Evolutionary conservation across 2,888 invertebrate species (phyloP).

Genomic region (Rhopalosiphum nymphaeae): DNA sequence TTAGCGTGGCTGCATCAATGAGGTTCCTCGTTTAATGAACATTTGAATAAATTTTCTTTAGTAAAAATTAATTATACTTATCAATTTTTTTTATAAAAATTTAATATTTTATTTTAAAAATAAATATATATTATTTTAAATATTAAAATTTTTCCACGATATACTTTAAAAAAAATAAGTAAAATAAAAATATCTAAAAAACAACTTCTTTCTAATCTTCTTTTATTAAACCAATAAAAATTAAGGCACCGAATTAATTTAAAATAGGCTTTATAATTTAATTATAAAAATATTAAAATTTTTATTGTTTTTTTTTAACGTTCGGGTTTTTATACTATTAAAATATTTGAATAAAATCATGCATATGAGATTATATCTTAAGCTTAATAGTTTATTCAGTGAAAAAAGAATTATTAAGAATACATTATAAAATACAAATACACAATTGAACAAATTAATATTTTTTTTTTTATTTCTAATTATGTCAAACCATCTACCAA

Average conservation of each 20-base stretch:
- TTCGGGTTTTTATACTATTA: not conserved
- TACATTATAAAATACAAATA: not conserved
- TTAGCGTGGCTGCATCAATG: no score
- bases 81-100: no score
- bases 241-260: no score
- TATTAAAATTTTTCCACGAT: no score
- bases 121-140: no score
- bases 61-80: no score
- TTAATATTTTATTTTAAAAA: no score
- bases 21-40: no score
- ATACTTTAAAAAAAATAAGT: not conserved
- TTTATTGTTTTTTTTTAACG: not conserved
- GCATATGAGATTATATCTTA: not conserved
- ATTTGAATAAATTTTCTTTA: no score
- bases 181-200: no score
- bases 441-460: not conserved
- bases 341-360: not conserved
- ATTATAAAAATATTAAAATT: not conserved
- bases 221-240: not conserved
- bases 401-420: not conserved
- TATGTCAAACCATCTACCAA: not conserved
- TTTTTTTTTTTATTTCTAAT: not conserved
- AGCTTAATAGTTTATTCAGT: not conserved
- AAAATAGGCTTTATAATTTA: not conserved
- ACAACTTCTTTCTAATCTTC: not conserved